A percentile compares a stretch with the other conserved stretches of the same genome.
Evolutionary conservation across 2,888 invertebrate species (phyloP).

Genomic region (Chalcis sispes): DNA sequence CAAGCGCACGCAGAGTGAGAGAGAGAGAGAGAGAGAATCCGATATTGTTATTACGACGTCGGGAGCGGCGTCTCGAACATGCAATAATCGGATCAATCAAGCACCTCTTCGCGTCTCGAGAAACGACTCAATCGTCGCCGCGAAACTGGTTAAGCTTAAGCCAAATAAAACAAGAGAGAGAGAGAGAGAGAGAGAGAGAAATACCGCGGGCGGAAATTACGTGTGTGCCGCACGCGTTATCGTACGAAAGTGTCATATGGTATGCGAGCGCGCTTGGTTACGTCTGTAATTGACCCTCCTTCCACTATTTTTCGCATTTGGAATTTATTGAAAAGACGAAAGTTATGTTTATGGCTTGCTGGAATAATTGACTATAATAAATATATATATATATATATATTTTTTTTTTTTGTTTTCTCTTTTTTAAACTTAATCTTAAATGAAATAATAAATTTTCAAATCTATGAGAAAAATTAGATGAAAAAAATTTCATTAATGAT

Average conservation of each 20-base stretch:
- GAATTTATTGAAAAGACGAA: no score
- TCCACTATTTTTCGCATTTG: no score
- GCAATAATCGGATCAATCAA: conserved; percentile 56
- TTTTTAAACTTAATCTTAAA: no score
- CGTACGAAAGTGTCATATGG: conserved; percentile 37
- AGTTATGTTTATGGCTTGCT: no score
- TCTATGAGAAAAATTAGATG: no score
- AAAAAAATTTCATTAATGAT: no score
- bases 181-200: conserved; percentile 3
- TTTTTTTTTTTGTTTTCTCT: no score
- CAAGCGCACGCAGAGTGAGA: conserved; percentile 9
- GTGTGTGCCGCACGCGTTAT: background rate
- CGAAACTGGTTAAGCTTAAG: conserved; percentile 43
- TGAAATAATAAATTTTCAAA: no score
- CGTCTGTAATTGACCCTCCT: no score
- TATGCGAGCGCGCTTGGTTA: background rate
- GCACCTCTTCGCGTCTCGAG: conserved; percentile 31
- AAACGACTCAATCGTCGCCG: conserved; percentile 54
- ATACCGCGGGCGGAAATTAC: conserved; percentile 42
- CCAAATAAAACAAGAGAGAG: conserved; percentile 37
- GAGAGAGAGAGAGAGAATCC: no score
- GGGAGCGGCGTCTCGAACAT: conserved; percentile 26
- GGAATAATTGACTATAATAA: no score
- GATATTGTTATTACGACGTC: conserved; percentile 47
- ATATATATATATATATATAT: no score